These are phyloP conservation scores for Belgica antarctica DNA, from an alignment of 2,888 invertebrate species.

Conservation along the genomic window DNA sequence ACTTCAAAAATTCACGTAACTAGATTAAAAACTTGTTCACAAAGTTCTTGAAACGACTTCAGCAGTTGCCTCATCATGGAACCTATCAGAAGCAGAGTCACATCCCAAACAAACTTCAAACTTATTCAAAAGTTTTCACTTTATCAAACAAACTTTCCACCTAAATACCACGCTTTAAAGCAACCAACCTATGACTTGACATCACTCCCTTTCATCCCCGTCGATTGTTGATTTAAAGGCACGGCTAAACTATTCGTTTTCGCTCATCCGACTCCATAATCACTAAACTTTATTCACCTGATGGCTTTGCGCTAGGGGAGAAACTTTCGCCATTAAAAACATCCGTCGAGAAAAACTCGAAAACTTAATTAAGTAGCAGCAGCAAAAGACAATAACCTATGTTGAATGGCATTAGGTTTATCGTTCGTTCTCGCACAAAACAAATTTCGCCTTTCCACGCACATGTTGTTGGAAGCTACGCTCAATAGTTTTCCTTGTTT, in stretches of 20 bases:
- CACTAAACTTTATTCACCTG: background rate
- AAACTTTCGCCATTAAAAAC: slow-evolving; percentile 20
- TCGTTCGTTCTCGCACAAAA: background rate
- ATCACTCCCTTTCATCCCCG: no score
- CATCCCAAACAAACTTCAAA: no score
- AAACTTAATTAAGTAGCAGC: slow-evolving; percentile 26
- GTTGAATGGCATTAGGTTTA: background rate
- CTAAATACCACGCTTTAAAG: no score
- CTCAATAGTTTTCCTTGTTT: background rate
- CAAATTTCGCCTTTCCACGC: slow-evolving; percentile 19
- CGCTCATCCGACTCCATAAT: background rate
- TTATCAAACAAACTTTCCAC: no score
- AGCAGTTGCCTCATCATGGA: no score
- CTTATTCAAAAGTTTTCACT: no score
- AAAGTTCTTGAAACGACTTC: no score
- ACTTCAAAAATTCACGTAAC: no score
- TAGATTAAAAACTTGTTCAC: no score
- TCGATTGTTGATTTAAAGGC: no score
- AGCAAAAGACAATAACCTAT: slow-evolving; percentile 25
- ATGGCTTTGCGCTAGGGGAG: background rate
- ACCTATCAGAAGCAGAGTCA: no score
- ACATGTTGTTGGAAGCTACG: slow-evolving; percentile 10
- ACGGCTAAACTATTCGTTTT: background rate
- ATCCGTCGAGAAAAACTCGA: background rate
- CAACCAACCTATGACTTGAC: no score